These are phyloP conservation scores for Platichthys stellatus DNA, from an alignment of 2,113 vertebrate genomes.

Conservation along the genomic window DNA sequence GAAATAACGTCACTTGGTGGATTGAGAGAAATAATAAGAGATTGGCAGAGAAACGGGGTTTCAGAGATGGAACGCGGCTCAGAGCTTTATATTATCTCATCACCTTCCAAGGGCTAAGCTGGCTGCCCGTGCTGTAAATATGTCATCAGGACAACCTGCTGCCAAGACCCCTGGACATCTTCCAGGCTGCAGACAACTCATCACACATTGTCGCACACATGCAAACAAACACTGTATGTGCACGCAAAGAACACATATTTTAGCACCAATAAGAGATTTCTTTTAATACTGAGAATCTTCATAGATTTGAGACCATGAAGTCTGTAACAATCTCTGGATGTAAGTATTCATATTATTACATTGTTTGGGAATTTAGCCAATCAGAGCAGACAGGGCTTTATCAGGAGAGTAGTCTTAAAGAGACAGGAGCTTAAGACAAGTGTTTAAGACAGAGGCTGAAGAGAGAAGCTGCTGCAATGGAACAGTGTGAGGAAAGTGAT, in stretches of 20 bases:
- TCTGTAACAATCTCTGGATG: no score
- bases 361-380: no score
- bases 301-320: no score
- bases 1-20: constrained; percentile 38
- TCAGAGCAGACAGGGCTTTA: no score
- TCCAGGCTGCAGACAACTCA: neutral
- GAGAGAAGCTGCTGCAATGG: no score
- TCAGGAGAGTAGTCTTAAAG: no score
- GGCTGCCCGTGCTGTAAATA: constrained; percentile 31
- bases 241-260: neutral
- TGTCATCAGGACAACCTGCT: constrained; percentile 39
- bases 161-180: constrained; percentile 43
- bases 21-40: constrained; percentile 15
- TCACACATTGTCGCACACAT: constrained; percentile 20
- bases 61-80: constrained; percentile 2
- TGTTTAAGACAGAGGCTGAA: no score
- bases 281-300: no score
- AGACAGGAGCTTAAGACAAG: no score
- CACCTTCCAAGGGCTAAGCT: constrained; percentile 26
- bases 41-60: constrained; percentile 28
- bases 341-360: no score
- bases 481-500: no score
- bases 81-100: constrained; percentile 47
- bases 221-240: neutral
- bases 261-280: no score